Conservation (phyloP, 1,140 invertebrate genomes). For the Caenorhabditis inopinata region DNA sequence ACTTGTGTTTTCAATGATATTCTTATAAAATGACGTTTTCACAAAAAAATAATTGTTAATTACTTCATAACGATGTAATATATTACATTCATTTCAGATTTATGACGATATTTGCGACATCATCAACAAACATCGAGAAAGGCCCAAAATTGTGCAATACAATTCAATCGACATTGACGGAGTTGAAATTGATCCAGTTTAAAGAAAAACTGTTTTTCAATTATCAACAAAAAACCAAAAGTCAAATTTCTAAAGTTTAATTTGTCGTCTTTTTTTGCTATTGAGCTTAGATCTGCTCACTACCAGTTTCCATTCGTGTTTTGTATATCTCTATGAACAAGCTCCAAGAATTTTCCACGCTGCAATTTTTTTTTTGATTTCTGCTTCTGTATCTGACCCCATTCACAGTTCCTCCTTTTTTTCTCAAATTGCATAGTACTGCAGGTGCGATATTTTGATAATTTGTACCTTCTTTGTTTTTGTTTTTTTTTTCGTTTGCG, state of each 20-base stretch:
- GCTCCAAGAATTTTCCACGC: not conserved
- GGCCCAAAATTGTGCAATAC: slow-evolving; percentile 45
- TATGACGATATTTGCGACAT: slow-evolving; percentile 39
- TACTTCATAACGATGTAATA: no score
- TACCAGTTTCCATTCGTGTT: not conserved
- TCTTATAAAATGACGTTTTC: no score
- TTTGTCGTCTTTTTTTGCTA: no score
- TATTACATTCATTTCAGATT: not conserved
- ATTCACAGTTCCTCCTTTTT: no score
- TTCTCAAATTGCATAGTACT: not conserved
- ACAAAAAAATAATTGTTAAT: no score
- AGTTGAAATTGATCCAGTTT: slow-evolving; percentile 44
- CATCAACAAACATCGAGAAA: slow-evolving; percentile 43
- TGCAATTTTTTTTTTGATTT: not conserved
- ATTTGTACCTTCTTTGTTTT: no score
- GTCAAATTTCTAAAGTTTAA: no score
- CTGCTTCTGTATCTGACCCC: not conserved
- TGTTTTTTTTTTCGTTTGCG: no score
- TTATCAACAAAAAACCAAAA: no score
- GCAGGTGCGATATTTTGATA: not conserved
- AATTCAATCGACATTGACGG: slow-evolving; percentile 46
- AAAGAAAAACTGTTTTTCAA: not conserved
- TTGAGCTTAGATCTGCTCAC: no score
- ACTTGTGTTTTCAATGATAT: no score
- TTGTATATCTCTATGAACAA: slow-evolving; percentile 27